Evolutionary conservation across 2,113 vertebrate species (phyloP).

Genomic region (Echinops telfairi): DNA sequence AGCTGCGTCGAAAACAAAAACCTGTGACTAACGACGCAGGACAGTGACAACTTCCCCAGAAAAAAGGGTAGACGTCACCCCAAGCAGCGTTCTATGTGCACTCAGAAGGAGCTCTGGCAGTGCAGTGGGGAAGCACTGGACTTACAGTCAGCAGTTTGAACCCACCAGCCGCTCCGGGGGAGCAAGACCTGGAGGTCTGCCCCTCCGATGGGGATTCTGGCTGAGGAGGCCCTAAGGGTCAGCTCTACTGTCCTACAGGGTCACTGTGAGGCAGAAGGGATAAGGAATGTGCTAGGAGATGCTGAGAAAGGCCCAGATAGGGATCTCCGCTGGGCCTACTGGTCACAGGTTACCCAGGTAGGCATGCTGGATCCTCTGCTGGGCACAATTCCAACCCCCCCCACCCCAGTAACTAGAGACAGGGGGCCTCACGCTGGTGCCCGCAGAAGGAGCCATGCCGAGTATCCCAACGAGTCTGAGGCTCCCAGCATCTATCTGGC

Average conservation of each 20-base stretch:
- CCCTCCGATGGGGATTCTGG: too few species aligned
- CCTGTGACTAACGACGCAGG: background rate
- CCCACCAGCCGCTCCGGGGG: background rate
- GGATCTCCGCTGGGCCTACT: background rate
- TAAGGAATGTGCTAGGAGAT: background rate
- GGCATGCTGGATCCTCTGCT: background rate
- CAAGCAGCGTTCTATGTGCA: background rate
- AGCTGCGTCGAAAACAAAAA: slow-evolving; percentile 88
- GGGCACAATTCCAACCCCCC: background rate
- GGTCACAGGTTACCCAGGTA: background rate
- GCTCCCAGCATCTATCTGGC: background rate
- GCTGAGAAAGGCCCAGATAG: background rate
- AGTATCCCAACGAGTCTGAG: background rate
- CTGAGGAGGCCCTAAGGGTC: too few species aligned
- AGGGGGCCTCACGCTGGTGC: background rate
- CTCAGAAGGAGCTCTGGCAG: background rate
- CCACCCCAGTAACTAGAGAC: background rate
- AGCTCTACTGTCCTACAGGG: background rate
- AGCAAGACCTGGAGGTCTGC: background rate
- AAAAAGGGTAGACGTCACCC: background rate
- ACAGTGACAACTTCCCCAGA: background rate
- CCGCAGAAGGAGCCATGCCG: background rate
- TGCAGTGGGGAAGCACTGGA: background rate
- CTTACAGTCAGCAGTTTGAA: background rate
- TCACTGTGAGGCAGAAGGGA: background rate